Percentiles rank a stretch among this genome's conserved stretches.
These are phyloP conservation scores for Python bivittatus DNA, from an alignment of 2,113 vertebrate species.

Conservation along the genomic window DNA sequence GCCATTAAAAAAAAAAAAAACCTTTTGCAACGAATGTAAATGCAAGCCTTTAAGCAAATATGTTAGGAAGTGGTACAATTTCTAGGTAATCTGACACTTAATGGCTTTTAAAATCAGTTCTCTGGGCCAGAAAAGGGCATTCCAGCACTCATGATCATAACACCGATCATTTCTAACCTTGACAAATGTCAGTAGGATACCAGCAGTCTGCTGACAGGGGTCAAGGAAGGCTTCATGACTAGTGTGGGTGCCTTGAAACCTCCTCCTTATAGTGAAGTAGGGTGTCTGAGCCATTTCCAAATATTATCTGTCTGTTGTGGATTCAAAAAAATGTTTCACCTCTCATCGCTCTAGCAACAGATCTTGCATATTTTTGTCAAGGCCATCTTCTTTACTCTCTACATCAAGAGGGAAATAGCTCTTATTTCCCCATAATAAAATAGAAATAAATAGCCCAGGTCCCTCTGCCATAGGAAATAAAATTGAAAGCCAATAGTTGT, in stretches of 20 bases:
- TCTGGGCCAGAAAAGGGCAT: neutral
- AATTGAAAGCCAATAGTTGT: neutral
- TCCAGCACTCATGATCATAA: neutral
- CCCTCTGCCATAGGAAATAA: neutral
- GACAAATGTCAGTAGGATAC: neutral
- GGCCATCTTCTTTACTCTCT: too few species aligned
- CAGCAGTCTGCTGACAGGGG: too few species aligned
- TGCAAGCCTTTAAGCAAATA: neutral
- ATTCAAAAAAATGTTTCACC: too few species aligned
- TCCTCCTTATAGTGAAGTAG: too few species aligned
- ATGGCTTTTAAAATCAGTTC: neutral
- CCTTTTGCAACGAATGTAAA: neutral
- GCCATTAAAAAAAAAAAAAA: too few species aligned
- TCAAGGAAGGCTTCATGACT: too few species aligned
- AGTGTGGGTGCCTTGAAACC: too few species aligned
- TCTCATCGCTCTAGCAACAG: too few species aligned
- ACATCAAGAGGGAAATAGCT: neutral
- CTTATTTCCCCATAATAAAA: neutral
- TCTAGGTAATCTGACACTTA: neutral
- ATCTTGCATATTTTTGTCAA: too few species aligned
- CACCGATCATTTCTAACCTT: neutral
- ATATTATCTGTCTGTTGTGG: too few species aligned
- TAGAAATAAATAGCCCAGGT: neutral
- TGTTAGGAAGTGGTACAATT: neutral
- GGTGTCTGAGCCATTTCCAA: too few species aligned